A percentile compares a stretch with the other conserved stretches of the same genome.
Evolutionary conservation across 2,797 vertebrate genomes (phyloP).

Genomic region (Tragelaphus oryx): DNA sequence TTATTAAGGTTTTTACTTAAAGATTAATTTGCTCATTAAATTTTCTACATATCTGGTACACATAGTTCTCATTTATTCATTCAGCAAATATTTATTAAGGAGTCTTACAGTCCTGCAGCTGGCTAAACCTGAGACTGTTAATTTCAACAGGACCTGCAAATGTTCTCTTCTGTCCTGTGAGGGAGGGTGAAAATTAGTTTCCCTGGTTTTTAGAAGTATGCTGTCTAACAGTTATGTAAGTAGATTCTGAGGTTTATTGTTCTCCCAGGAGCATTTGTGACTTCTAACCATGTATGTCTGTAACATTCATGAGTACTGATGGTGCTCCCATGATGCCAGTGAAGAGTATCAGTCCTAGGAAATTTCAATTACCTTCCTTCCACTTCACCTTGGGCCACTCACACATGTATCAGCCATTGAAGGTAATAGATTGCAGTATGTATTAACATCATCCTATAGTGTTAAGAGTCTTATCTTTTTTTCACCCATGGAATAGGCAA

Average conservation of each 20-base stretch:
- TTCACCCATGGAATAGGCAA: neutral
- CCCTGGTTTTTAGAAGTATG: neutral
- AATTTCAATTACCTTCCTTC: neutral
- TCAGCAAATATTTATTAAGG: neutral
- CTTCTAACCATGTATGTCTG: neutral
- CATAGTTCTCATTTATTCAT: slow-evolving; percentile 13
- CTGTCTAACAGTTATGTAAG: slow-evolving; percentile 1
- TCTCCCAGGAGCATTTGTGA: slow-evolving; percentile 37
- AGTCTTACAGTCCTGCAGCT: neutral
- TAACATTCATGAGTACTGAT: neutral
- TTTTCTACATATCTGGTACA: neutral
- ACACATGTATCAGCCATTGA: neutral
- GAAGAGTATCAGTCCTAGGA: neutral
- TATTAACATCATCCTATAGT: neutral
- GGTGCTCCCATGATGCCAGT: neutral
- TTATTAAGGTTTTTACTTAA: neutral
- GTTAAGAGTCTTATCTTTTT: slow-evolving; percentile 5
- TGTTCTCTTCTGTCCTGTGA: slow-evolving; percentile 5
- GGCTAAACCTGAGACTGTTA: slow-evolving; percentile 4
- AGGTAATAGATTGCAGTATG: neutral
- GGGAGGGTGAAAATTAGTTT: slow-evolving; percentile 34
- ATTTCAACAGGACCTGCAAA: slow-evolving; percentile 14
- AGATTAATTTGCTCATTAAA: neutral
- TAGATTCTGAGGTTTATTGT: neutral
- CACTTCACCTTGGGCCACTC: neutral